These are phyloP conservation scores for Rostratula benghalensis DNA, from an alignment of 2,113 vertebrate species.

Conservation along the genomic window DNA sequence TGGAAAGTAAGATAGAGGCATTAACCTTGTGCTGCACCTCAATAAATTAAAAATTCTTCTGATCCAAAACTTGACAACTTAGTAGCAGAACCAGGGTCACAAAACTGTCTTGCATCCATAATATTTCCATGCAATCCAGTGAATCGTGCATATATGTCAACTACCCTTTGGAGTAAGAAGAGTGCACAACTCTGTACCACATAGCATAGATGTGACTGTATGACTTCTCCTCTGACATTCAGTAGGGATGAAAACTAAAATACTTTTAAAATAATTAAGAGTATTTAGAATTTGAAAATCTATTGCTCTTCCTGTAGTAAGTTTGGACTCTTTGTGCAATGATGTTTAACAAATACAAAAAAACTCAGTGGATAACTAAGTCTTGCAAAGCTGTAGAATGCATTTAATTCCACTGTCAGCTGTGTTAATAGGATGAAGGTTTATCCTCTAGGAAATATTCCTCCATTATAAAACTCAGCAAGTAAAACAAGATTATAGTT, in stretches of 20 bases:
- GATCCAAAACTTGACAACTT: not conserved
- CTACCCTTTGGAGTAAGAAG: not conserved
- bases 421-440: constrained; percentile 21
- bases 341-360: not conserved
- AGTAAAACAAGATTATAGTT: constrained; percentile 22
- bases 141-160: not conserved
- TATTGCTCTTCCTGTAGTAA: not conserved
- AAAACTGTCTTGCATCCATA: not conserved
- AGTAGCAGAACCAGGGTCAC: not conserved
- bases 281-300: not conserved
- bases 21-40: not conserved
- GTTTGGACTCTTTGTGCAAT: not conserved
- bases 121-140: not conserved
- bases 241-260: not conserved
- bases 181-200: not conserved
- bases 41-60: not conserved
- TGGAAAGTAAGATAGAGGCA: not conserved
- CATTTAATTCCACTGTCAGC: not conserved
- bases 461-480: not conserved
- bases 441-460: constrained; percentile 14
- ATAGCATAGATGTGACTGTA: not conserved
- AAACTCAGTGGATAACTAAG: not conserved
- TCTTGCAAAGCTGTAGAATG: not conserved
- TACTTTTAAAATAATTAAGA: not conserved
- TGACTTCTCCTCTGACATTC: not conserved